phyloP scores from a whole-genome alignment of 1,140 invertebrate species.

The Hyphantria cunea region DNA sequence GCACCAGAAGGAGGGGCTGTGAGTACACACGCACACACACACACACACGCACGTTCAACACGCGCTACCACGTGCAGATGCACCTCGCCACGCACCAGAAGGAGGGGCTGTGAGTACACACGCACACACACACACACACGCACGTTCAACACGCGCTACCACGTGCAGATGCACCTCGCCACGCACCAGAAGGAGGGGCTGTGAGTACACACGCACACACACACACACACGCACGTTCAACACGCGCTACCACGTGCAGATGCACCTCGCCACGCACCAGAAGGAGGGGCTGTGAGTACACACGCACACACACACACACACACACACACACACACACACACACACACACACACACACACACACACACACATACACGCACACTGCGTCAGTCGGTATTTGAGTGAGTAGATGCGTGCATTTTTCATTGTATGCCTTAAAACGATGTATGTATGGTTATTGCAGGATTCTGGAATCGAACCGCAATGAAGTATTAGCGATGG shows the following conservation, averaged over 20 bases:
- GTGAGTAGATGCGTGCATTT: too few relatives aligned
- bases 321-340: too few relatives aligned
- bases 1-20: slow-evolving; percentile 58
- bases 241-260: slow-evolving; percentile 64
- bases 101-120: slow-evolving; percentile 62
- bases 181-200: slow-evolving; percentile 51
- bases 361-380: too few relatives aligned
- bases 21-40: slow-evolving; percentile 39
- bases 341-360: too few relatives aligned
- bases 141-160: slow-evolving; percentile 70
- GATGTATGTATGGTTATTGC: not conserved
- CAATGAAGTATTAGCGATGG: slow-evolving; percentile 66
- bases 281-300: slow-evolving; percentile 63
- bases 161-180: slow-evolving; percentile 53
- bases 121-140: slow-evolving; percentile 45
- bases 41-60: slow-evolving; percentile 67
- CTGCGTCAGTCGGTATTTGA: too few relatives aligned
- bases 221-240: slow-evolving; percentile 62
- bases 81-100: slow-evolving; percentile 24
- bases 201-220: slow-evolving; percentile 50
- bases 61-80: slow-evolving; percentile 65
- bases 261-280: slow-evolving; percentile 36
- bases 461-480: slow-evolving; percentile 69
- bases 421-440: too few relatives aligned
- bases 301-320: slow-evolving; percentile 33